A percentile compares a stretch with the other conserved stretches of the same genome.
Conservation (phyloP, 2,797 vertebrate genomes). For the Vespertilio murinus region DNA sequence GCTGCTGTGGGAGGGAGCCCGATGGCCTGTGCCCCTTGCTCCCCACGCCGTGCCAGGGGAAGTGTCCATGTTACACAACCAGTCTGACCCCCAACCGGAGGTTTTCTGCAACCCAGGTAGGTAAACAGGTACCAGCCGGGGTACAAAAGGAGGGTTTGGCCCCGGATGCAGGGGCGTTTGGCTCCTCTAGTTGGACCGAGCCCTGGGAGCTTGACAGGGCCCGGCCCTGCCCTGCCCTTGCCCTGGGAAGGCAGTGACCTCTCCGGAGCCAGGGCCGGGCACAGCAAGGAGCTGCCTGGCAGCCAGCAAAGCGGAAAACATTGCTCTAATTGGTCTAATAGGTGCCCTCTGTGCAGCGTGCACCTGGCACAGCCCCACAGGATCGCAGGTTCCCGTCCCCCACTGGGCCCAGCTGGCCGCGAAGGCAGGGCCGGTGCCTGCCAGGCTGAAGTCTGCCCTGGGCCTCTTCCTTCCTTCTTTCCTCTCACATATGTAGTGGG, state of each 20-base stretch:
- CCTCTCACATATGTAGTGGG: background rate
- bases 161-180: too few species aligned
- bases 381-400: background rate
- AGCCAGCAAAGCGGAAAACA: constrained; percentile 76
- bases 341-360: background rate
- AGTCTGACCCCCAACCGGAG: fast-evolving
- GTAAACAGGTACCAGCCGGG: background rate
- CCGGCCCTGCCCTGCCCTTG: background rate
- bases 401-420: constrained; percentile 27
- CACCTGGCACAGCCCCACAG: constrained; percentile 24
- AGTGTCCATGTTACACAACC: background rate
- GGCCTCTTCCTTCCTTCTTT: background rate
- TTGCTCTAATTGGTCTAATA: constrained; percentile 75
- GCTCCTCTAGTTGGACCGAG: background rate
- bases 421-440: background rate
- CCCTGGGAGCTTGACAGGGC: background rate
- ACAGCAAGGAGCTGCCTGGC: constrained; percentile 69
- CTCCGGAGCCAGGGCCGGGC: constrained; percentile 41
- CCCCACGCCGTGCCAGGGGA: background rate
- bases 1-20: background rate
- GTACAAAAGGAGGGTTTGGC: background rate
- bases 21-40: background rate
- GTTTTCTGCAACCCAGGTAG: background rate
- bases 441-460: background rate
- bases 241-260: constrained; percentile 65